Conservation (phyloP, 2,888 invertebrate species). For the Beris chalybata region DNA sequence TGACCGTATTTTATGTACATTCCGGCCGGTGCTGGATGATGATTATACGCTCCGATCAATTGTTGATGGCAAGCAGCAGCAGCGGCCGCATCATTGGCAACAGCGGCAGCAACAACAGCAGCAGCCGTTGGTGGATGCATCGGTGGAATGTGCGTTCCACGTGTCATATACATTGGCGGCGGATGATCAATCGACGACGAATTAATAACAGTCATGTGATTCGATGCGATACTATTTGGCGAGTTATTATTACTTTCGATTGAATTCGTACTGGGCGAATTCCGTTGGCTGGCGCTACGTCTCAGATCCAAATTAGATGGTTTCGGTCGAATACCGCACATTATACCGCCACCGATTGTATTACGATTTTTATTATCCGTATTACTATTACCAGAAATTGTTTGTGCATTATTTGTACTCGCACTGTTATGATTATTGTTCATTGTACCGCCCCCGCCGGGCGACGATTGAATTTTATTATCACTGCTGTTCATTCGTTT, state of each 20-base stretch:
- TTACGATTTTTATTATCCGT: slow-evolving; percentile 17
- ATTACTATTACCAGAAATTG: slow-evolving; percentile 24
- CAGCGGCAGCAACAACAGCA: slow-evolving; percentile 45
- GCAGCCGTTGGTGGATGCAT: slow-evolving; percentile 45
- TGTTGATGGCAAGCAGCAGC: slow-evolving; percentile 54
- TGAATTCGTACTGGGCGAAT: slow-evolving; percentile 55
- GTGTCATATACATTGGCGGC: slow-evolving; percentile 50
- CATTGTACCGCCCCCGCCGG: not conserved
- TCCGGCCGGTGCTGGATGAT: slow-evolving; percentile 56
- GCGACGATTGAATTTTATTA: slow-evolving; percentile 15
- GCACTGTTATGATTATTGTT: slow-evolving; percentile 1
- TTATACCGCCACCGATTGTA: slow-evolving; percentile 30
- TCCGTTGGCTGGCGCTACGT: slow-evolving; percentile 53
- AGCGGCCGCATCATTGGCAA: slow-evolving; percentile 49
- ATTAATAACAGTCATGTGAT: slow-evolving; percentile 40
- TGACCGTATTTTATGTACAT: slow-evolving; percentile 57
- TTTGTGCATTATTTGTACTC: slow-evolving; percentile 1
- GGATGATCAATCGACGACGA: slow-evolving; percentile 37
- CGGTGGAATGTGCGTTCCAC: slow-evolving; percentile 55
- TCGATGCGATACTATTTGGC: slow-evolving; percentile 53
- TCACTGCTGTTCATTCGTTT: slow-evolving; percentile 28
- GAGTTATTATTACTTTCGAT: slow-evolving; percentile 56
- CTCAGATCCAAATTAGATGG: slow-evolving; percentile 50
- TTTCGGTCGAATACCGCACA: slow-evolving; percentile 45
- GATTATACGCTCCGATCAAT: slow-evolving; percentile 60